Evolutionary conservation across 2,797 vertebrate genomes (phyloP), one percentile per base, ranked within the genome.

Genomic region (Semotilus atromaculatus): DNA sequence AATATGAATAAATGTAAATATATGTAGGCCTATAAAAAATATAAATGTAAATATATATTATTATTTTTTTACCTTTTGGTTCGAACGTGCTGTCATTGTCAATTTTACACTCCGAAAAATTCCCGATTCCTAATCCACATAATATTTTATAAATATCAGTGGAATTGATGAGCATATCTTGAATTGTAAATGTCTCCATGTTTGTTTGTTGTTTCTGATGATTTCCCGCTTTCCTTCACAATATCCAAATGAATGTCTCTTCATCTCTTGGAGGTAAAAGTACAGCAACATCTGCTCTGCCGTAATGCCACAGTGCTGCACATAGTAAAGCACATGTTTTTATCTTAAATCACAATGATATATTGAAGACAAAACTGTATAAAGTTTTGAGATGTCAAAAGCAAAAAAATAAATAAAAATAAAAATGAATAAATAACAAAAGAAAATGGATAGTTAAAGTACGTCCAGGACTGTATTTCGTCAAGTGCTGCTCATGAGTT

Each of bases 181-280:
- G 90, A n/a, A 94, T 83, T 0, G 94, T 95, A 70, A 93, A 93
- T 5, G 94, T 91, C 91, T 95, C 95, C 95, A 96, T 96, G 16
- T 81, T 80, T 72, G 9, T 9, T 19, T n/a, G 9, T 73, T 73
- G 31, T 58, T 60, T 36, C 31, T 53, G 36, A 38, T 31, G 21
- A 21, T 7, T 67, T 64, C 26, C 68, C n/a, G 3, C 23, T 8
- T 76, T 83, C 31, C 21, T 60, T 53, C 40, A 43, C 43, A 31
- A 48, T 16, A 31, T 31, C 64, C 72, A 34, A 29, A 77, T 10
- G 11, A 84, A 43, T n/a, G n/a, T 31, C 8, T 58, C 34, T 64
- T 86, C 73, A 78, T 45, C 34, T 70, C 60, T 55, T 71, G 78
- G 60, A 58, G 34, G 53, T 51, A 40, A 45, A 38, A 73, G 43